A percentile compares a stretch with the other conserved stretches of the same genome.
Evolutionary conservation across 2,888 invertebrate genomes (phyloP).

Genomic region (Diarsia rubi): DNA sequence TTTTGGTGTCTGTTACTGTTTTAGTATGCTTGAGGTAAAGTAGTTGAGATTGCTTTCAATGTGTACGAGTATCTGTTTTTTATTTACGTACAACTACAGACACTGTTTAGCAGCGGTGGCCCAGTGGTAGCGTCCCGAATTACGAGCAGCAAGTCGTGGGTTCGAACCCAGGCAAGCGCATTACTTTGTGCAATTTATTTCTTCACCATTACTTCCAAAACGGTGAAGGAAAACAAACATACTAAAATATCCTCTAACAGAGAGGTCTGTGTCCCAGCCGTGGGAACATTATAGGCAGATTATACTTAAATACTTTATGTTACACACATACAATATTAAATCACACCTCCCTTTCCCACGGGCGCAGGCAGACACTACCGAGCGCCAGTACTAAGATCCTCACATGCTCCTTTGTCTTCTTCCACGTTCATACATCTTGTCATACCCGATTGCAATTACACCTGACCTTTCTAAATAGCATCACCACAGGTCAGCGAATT

Average conservation of each 20-base stretch:
- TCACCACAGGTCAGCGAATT: not conserved
- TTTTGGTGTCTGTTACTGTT: constrained; percentile 35
- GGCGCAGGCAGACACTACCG: not conserved
- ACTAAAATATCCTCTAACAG: no score
- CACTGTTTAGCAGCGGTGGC: no score
- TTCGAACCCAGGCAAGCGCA: no score
- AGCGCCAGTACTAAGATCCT: not conserved
- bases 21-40: constrained; percentile 9
- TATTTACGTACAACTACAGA: not conserved
- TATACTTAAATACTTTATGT: no score
- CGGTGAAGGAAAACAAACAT: no score
- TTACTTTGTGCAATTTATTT: no score
- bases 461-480: not conserved
- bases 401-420: not conserved
- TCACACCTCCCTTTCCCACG: not conserved
- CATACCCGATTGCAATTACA: not conserved
- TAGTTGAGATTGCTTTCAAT: not conserved
- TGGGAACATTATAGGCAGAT: no score
- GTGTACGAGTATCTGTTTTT: no score
- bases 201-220: no score
- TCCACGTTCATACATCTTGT: not conserved
- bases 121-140: no score
- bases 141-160: no score
- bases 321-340: not conserved
- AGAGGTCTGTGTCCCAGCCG: no score